Conservation (phyloP, 2,113 vertebrate genomes). For the Platichthys stellatus region DNA sequence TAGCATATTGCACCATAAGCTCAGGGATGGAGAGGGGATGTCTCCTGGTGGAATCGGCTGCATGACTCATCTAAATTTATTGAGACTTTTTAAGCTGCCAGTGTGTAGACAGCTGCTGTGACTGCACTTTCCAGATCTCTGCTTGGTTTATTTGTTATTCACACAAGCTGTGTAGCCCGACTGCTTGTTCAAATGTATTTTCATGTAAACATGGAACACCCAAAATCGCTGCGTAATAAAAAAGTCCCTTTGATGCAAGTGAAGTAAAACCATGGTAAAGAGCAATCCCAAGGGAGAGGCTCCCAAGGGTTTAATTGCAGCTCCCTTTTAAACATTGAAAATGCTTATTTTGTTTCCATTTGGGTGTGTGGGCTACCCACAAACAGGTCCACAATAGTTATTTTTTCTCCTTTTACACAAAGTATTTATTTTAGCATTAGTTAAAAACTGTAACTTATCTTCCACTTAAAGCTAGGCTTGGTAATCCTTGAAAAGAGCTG, state of each 20-base stretch:
- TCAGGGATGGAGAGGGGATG: conserved; percentile 14
- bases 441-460: conserved; percentile 5
- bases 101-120: conserved; percentile 49
- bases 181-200: conserved; percentile 45
- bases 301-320: neutral
- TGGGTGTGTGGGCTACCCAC: neutral
- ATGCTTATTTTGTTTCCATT: conserved; percentile 27
- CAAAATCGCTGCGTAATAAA: neutral
- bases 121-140: conserved; percentile 52
- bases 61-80: conserved; percentile 67
- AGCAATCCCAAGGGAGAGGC: neutral
- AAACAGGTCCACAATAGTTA: neutral
- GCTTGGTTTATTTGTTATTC: conserved; percentile 50
- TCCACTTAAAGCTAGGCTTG: neutral
- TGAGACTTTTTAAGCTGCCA: conserved; percentile 53
- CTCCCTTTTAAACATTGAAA: conserved; percentile 7
- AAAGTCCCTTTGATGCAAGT: conserved; percentile 22
- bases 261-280: neutral
- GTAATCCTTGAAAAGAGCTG: too few species aligned
- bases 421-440: neutral
- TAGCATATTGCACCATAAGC: conserved; percentile 47
- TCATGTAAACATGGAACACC: conserved; percentile 23
- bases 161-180: conserved; percentile 18
- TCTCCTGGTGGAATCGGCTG: conserved; percentile 37
- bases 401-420: neutral